Conservation (phyloP, 2,797 vertebrate genomes). For the Strix occidentalis region DNA sequence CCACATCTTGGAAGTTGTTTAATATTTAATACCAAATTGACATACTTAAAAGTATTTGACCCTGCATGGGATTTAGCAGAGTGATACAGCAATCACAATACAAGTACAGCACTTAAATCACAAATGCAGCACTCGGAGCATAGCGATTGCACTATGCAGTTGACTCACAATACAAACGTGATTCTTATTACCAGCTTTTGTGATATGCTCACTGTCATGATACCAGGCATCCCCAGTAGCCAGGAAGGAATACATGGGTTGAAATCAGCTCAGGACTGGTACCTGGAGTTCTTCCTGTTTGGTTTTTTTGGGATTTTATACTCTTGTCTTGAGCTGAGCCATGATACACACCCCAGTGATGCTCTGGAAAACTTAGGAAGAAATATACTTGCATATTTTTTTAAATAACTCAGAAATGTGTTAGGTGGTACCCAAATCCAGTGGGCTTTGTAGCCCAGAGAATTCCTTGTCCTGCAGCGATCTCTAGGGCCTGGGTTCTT, state of each 20-base stretch:
- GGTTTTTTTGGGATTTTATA: background rate
- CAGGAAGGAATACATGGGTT: background rate
- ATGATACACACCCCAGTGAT: background rate
- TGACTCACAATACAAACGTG: background rate
- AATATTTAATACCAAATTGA: background rate
- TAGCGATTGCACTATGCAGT: background rate
- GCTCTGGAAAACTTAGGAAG: background rate
- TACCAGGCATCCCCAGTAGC: background rate
- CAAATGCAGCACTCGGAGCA: background rate
- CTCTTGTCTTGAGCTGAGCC: background rate
- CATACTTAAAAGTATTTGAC: background rate
- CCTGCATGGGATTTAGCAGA: background rate
- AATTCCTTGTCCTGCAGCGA: background rate
- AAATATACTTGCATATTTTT: background rate
- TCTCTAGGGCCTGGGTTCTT: background rate
- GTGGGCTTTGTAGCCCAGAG: background rate
- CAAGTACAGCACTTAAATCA: background rate
- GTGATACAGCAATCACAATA: background rate
- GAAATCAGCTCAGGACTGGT: background rate
- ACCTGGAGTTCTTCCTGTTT: background rate
- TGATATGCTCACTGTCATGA: background rate
- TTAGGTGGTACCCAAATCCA: background rate
- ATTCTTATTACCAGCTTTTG: background rate
- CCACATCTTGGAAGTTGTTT: background rate
- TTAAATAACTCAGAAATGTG: background rate